Conservation (phyloP, 2,113 vertebrate species). For the Brienomyrus brachyistius region DNA sequence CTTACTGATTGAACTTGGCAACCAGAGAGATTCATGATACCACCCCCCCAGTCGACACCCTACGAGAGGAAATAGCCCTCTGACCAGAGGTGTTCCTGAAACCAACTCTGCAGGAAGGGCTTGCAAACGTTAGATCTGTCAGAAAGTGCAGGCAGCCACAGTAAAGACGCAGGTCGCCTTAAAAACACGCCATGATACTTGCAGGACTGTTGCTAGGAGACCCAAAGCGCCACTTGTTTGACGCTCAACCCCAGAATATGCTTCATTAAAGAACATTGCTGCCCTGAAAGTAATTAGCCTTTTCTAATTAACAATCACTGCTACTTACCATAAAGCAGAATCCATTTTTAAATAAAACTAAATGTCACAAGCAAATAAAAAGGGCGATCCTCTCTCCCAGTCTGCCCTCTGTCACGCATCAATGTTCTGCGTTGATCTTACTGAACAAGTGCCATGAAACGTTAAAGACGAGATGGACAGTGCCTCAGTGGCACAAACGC, state of each 20-base stretch:
- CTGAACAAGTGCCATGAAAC: not conserved
- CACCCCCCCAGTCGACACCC: not conserved
- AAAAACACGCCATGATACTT: not conserved
- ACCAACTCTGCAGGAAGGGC: too few relatives aligned
- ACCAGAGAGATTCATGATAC: not conserved
- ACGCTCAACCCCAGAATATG: not conserved
- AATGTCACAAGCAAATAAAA: not conserved
- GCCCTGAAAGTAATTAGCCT: constrained; percentile 5
- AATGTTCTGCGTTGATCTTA: not conserved
- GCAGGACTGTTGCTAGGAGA: constrained; percentile 1
- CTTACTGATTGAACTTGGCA: not conserved
- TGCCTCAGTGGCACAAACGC: not conserved
- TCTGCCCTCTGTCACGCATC: not conserved
- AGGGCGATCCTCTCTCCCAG: not conserved
- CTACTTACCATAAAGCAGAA: not conserved
- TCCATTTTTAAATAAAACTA: not conserved
- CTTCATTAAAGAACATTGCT: not conserved
- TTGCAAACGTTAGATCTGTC: not conserved
- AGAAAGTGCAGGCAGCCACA: not conserved
- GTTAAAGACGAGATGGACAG: not conserved
- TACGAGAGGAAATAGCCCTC: not conserved
- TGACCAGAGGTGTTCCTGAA: not conserved
- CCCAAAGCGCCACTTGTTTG: not conserved
- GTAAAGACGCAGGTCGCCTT: not conserved
- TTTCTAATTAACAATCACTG: not conserved